These are phyloP conservation scores for Zootermopsis nevadensis DNA, from an alignment of 2,888 invertebrate species.

Conservation along the genomic window DNA sequence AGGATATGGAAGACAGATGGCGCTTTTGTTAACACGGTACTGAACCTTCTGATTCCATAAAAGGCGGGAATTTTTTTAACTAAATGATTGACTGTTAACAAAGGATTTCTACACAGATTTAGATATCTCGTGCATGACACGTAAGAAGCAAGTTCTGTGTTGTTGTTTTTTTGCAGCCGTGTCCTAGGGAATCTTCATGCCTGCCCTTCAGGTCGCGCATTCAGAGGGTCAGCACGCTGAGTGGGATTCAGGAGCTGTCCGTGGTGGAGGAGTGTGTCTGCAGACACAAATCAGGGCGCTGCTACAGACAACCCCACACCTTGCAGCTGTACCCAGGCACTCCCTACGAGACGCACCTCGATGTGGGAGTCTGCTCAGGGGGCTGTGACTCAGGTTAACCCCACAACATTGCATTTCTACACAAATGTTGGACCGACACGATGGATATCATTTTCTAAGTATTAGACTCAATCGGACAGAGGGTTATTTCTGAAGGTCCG, in stretches of 20 bases:
- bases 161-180: conserved; percentile 57
- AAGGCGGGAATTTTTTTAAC: no score
- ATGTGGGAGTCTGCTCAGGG: conserved; percentile 62
- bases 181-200: conserved; percentile 59
- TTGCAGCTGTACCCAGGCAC: conserved; percentile 61
- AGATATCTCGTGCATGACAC: no score
- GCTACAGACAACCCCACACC: conserved; percentile 59
- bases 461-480: no score
- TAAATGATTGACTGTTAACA: no score
- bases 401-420: neutral
- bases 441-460: neutral
- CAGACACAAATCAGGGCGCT: conserved; percentile 57
- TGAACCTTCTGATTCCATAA: no score
- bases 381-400: conserved; percentile 59
- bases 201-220: conserved; percentile 59
- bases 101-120: no score
- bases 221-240: conserved; percentile 61
- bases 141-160: no score
- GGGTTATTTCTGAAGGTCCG: no score
- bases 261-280: conserved; percentile 62
- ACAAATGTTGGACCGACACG: no score
- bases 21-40: no score
- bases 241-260: conserved; percentile 61
- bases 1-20: no score
- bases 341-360: conserved; percentile 61